Conservation (phyloP, 2,888 invertebrate species). For the Cinara cedri region DNA sequence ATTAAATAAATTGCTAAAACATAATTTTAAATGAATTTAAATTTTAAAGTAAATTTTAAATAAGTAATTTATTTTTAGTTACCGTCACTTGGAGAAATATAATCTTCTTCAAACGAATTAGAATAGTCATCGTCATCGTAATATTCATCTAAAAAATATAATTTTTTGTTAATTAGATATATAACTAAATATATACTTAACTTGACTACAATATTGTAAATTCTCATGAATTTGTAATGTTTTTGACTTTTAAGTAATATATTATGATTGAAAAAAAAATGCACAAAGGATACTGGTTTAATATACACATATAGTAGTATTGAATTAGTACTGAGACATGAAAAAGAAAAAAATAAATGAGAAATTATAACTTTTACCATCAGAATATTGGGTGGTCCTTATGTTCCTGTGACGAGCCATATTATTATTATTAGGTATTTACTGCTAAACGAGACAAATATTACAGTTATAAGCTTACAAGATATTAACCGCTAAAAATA, state of each 20-base stretch:
- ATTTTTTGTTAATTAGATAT: not conserved
- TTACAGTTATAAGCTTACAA: not conserved
- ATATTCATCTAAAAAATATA: constrained; percentile 52
- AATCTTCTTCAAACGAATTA: constrained; percentile 92
- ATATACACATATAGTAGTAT: too few relatives aligned
- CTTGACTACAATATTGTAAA: too few relatives aligned
- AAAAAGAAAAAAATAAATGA: constrained; percentile 14
- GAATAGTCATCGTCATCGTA: constrained; percentile 91
- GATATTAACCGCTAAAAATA: too few relatives aligned
- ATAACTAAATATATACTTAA: too few relatives aligned
- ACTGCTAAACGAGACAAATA: not conserved
- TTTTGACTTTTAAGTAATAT: too few relatives aligned
- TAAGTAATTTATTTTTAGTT: constrained; percentile 59
- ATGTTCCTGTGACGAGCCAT: constrained; percentile 91
- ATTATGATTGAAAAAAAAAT: too few relatives aligned
- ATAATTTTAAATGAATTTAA: constrained; percentile 1
- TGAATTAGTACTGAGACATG: too few relatives aligned
- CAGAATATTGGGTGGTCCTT: constrained; percentile 81
- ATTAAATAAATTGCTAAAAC: constrained; percentile 53
- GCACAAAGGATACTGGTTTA: too few relatives aligned
- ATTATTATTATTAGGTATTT: too few relatives aligned
- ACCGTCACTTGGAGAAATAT: constrained; percentile 85
- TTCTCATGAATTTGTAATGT: not conserved
- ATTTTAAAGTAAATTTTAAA: not conserved
- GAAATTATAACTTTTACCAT: constrained; percentile 66